A percentile compares a stretch with the other conserved stretches of the same genome.
These are phyloP conservation scores for Macrosteles quadrilineatus DNA, from an alignment of 1,140 invertebrate species.

Conservation along the genomic window DNA sequence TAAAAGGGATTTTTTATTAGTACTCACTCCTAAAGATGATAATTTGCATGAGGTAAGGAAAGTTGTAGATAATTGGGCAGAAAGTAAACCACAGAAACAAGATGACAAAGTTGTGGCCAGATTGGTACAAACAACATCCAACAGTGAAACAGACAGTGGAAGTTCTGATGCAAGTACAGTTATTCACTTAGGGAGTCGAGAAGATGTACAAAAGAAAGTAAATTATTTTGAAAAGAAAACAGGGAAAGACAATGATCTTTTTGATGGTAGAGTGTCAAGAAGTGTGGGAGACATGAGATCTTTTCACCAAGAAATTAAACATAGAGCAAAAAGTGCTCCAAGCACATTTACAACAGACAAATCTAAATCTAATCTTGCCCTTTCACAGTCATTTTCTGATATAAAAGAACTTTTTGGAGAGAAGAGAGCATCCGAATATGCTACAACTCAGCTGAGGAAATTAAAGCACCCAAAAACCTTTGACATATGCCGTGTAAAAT, in stretches of 20 bases:
- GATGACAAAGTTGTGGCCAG: conserved; percentile 35
- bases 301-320: conserved; percentile 19
- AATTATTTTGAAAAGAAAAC: conserved; percentile 15
- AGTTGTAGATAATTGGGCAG: conserved; percentile 54
- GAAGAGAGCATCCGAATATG: conserved; percentile 36
- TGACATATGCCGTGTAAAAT: not conserved
- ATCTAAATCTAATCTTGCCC: conserved; percentile 23
- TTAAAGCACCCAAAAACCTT: not conserved
- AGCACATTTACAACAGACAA: conserved; percentile 1
- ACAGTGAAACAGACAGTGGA: conserved; percentile 40
- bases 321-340: conserved; percentile 31
- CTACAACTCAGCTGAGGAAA: conserved; percentile 28
- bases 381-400: conserved; percentile 65
- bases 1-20: conserved; percentile 54
- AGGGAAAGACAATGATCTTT: not conserved
- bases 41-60: conserved; percentile 51
- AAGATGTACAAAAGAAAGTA: conserved; percentile 33
- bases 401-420: conserved; percentile 79
- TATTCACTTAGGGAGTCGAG: conserved; percentile 43
- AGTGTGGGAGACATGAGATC: conserved; percentile 29
- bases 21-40: conserved; percentile 53
- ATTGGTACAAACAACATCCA: conserved; percentile 37
- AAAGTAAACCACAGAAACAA: conserved; percentile 25
- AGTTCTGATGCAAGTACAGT: conserved; percentile 45
- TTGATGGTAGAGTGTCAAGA: conserved; percentile 26